Conservation (phyloP, 2,797 vertebrate species). For the Basileuterus tristriatus region DNA sequence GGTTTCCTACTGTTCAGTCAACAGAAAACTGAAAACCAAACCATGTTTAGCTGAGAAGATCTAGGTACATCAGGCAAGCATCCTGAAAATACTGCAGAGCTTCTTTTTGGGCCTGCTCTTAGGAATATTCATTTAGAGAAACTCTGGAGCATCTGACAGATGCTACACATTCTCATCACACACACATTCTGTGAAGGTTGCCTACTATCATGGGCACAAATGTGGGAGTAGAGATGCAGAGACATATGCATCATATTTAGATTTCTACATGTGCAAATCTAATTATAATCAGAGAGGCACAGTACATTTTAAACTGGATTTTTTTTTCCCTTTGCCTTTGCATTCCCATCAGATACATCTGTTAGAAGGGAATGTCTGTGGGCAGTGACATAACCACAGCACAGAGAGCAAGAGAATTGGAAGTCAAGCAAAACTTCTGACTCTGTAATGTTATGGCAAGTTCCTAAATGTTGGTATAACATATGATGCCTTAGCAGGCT, state of each 20-base stretch:
- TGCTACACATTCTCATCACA: conserved; percentile 44
- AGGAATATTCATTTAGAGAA: conserved; percentile 45
- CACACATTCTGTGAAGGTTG: conserved; percentile 62
- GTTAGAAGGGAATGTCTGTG: conserved; percentile 1
- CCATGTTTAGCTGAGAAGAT: neutral
- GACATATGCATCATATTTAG: conserved; percentile 57
- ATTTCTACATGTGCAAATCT: conserved; percentile 36
- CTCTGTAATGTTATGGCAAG: neutral
- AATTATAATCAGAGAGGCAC: conserved; percentile 67
- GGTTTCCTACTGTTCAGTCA: neutral
- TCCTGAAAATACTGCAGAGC: neutral
- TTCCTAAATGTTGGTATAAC: neutral
- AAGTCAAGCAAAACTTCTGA: neutral
- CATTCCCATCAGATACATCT: conserved; percentile 16
- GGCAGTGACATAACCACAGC: neutral
- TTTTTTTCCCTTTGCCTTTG: neutral
- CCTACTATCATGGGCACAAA: conserved; percentile 62
- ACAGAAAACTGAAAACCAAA: neutral
- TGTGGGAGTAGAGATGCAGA: conserved; percentile 28
- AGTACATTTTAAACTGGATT: conserved; percentile 11
- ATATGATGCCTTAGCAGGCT: neutral
- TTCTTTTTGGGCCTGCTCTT: neutral
- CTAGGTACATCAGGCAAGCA: neutral
- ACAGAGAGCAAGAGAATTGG: neutral
- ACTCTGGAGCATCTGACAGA: conserved; percentile 51